These are phyloP conservation scores for Himalopsyche anomala DNA, from an alignment of 2,888 invertebrate species.

Conservation along the genomic window DNA sequence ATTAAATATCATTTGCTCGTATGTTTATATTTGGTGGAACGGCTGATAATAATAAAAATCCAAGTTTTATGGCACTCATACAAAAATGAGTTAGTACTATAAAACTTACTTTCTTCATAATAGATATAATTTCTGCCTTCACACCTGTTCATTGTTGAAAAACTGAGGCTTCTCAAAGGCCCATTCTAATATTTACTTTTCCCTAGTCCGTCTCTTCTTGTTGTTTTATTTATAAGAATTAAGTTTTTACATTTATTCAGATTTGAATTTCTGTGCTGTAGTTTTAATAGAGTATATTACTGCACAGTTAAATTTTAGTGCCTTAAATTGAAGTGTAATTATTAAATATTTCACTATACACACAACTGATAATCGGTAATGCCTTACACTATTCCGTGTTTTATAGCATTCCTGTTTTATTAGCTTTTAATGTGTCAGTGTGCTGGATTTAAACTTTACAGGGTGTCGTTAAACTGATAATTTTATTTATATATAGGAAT, in stretches of 20 bases:
- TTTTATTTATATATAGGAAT: conserved; percentile 28
- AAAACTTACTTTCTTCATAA: too few species aligned
- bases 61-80: too few species aligned
- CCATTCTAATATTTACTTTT: background rate
- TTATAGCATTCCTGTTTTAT: conserved; percentile 39
- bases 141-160: background rate
- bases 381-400: conserved; percentile 22
- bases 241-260: conserved; percentile 6
- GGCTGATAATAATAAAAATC: too few species aligned
- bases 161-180: background rate
- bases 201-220: conserved; percentile 31
- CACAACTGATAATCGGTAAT: background rate
- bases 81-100: too few species aligned
- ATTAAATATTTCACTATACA: background rate
- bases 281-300: background rate
- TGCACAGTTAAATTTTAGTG: conserved; percentile 23
- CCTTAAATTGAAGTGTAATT: conserved; percentile 29
- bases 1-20: too few species aligned
- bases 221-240: conserved; percentile 29
- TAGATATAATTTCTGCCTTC: too few species aligned
- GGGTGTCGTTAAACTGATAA: conserved; percentile 26
- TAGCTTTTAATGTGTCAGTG: conserved; percentile 35
- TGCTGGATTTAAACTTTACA: conserved; percentile 39
- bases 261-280: conserved; percentile 13
- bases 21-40: too few species aligned